Evolutionary conservation across 1,140 invertebrate species (phyloP), one percentile per base, ranked within the genome.

Genomic region (Drepana arcuata): DNA sequence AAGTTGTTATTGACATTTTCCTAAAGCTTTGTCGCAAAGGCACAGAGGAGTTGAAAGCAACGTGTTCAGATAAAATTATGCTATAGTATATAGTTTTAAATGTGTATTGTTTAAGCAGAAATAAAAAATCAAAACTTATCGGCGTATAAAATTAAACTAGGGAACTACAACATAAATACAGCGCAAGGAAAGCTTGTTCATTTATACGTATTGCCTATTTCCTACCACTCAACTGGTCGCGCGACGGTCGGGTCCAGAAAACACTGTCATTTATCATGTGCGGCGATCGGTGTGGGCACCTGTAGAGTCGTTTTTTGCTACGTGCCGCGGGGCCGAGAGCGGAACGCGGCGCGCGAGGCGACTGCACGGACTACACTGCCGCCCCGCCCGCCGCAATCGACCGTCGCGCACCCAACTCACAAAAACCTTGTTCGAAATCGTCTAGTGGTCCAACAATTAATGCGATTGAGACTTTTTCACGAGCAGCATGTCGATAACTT

Each of bases 221-320:
- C 48, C 35, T 58, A 49, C 38, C 46, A 43, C 50, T 58, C 25
- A 50, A 47, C 40, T 42, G 16, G 43, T 47, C 26, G 45, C 41
- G 29, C 25, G 36, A 34, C 43, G 23, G 41, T 38, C 24, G 41
- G 34, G 30, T 32, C 31, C 28, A 41, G 45, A 49, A 51, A 59
- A 62, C 53, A 58, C 55, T 49, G 50, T 50, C 48, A 61, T 71
- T 54, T 68, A 63, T 63, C 48, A 71, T 62, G 48, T 37, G 51
- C 41, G 21, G 37, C 33, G 40, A 41, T 43, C 27, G 43, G 40
- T 28, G 23, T 31, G 31, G 49, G 57, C 64, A 72, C 68, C 68
- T 72, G 68, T 72, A 57, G 68, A 54, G 45, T 61, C 25, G 36
- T 45, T 63, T 63, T 56, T 63, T 55, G 42, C 36, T 48, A 60